phyloP scores from a whole-genome alignment of 2,888 invertebrate species.

The Onthophagus sagittarius region DNA sequence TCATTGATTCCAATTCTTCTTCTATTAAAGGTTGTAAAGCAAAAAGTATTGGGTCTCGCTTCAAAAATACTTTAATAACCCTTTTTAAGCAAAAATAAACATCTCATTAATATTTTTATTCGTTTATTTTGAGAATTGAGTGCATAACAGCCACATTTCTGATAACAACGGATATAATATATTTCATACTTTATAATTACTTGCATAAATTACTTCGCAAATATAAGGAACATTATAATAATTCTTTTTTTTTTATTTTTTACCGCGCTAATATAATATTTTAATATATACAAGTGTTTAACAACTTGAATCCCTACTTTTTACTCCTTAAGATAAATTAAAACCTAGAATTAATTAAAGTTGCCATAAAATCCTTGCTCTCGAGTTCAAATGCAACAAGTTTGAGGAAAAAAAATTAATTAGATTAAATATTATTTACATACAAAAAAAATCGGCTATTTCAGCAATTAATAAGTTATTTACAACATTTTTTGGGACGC shows the following conservation, averaged over 20 bases:
- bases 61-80: constrained; percentile 28
- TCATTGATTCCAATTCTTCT: constrained; percentile 23
- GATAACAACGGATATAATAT: constrained; percentile 9
- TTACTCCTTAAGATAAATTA: background rate
- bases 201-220: constrained; percentile 5
- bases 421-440: too few species aligned
- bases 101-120: background rate
- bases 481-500: too few species aligned
- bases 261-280: background rate
- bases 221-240: constrained; percentile 12
- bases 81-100: background rate
- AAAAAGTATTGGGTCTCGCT: constrained; percentile 22
- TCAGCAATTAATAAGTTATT: too few species aligned
- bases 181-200: constrained; percentile 1
- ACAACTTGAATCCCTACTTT: background rate
- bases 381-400: background rate
- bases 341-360: background rate
- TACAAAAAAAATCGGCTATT: too few species aligned
- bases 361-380: background rate
- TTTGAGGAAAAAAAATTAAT: background rate
- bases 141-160: constrained; percentile 1
- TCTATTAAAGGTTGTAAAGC: constrained; percentile 21
- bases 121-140: background rate
- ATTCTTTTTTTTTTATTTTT: background rate
- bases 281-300: background rate